Percentiles rank a stretch among this genome's conserved stretches.
Evolutionary conservation across 2,113 vertebrate species (phyloP).

Genomic region (Columba livia): DNA sequence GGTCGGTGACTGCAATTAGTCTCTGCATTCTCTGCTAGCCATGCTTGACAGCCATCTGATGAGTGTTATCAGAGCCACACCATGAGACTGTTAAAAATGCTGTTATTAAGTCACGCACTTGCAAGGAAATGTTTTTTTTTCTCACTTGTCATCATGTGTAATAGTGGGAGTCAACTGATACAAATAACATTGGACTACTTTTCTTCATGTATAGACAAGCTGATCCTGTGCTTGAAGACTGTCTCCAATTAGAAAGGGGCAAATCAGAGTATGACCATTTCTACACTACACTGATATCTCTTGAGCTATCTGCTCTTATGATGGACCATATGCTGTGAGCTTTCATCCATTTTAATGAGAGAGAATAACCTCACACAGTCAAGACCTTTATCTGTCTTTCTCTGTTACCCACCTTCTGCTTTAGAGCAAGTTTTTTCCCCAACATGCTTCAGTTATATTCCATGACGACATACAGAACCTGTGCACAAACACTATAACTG

Average conservation of each 20-base stretch:
- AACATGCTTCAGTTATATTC: not conserved
- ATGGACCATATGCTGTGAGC: not conserved
- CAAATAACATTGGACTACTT: not conserved
- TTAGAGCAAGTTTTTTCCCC: not conserved
- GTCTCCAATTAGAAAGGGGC: not conserved
- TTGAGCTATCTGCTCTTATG: not conserved
- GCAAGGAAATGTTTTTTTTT: not conserved
- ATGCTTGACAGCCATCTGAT: not conserved
- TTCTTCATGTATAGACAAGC: not conserved
- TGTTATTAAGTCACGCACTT: accelerated
- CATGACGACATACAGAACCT: not conserved
- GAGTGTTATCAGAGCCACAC: not conserved
- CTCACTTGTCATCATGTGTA: not conserved
- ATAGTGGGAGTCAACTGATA: not conserved
- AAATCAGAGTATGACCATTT: not conserved
- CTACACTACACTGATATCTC: not conserved
- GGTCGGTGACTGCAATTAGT: not conserved
- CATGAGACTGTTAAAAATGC: not conserved
- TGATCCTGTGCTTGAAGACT: not conserved
- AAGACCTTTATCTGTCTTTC: not conserved
- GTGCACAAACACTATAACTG: not conserved
- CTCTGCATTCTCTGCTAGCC: not conserved
- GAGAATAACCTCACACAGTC: not conserved
- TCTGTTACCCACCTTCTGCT: not conserved
- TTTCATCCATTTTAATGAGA: not conserved